Conservation (phyloP, 2,888 invertebrate genomes). For the Palloptera scutellata region DNA sequence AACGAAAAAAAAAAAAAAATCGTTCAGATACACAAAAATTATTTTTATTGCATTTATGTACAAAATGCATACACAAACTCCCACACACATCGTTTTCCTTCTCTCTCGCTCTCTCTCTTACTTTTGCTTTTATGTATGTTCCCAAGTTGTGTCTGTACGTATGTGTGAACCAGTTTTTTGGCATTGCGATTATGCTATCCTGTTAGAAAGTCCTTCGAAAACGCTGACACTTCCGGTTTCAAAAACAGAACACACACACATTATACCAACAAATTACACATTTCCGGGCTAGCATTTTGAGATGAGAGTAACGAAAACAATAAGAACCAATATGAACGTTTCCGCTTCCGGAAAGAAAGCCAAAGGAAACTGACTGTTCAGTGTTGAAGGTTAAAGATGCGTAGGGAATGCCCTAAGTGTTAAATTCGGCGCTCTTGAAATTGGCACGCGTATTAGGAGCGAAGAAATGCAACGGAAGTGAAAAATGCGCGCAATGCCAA, state of each 20-base stretch:
- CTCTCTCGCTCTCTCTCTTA: too few relatives aligned
- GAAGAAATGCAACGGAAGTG: not conserved
- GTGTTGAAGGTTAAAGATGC: constrained; percentile 1
- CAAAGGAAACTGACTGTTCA: not conserved
- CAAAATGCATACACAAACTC: constrained; percentile 2
- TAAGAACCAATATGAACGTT: not conserved
- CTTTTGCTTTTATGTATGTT: too few relatives aligned
- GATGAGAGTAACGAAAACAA: not conserved
- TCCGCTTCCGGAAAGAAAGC: not conserved
- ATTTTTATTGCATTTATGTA: constrained; percentile 18
- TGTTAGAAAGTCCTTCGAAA: constrained; percentile 44
- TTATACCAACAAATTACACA: constrained; percentile 24
- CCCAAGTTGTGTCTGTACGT: not conserved
- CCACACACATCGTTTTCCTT: not conserved
- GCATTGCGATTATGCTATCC: constrained; percentile 24
- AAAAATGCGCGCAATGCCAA: constrained; percentile 2
- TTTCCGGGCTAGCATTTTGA: constrained; percentile 19
- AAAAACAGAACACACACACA: constrained; percentile 9
- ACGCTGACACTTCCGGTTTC: constrained; percentile 46
- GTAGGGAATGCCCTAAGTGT: constrained; percentile 5
- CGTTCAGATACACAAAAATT: constrained; percentile 13
- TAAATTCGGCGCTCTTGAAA: constrained; percentile 43
- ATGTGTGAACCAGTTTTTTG: not conserved
- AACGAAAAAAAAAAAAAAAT: too few relatives aligned
- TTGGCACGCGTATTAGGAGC: constrained; percentile 40